Conservation (phyloP, 2,888 invertebrate species). For the Chydorus sphaericus region DNA sequence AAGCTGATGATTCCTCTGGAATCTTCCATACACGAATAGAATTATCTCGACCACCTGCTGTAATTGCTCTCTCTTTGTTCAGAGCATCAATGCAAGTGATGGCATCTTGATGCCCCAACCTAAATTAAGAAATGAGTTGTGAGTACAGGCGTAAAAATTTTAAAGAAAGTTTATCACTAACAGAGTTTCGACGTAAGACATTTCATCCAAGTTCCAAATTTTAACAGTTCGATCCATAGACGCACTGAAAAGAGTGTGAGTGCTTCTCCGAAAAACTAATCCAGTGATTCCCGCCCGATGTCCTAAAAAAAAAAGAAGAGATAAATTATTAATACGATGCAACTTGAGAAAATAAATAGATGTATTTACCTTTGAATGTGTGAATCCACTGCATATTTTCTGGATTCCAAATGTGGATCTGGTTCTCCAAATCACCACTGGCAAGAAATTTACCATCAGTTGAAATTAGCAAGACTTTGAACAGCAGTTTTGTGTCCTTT, state of each 20-base stretch:
- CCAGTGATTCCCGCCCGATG: slow-evolving; percentile 60
- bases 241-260: slow-evolving; percentile 57
- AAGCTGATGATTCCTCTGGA: slow-evolving; percentile 87
- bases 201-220: slow-evolving; percentile 91
- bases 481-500: slow-evolving; percentile 32
- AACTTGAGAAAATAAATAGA: neutral
- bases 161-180: slow-evolving; percentile 29
- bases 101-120: slow-evolving; percentile 75
- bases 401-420: slow-evolving; percentile 73
- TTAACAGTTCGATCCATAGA: slow-evolving; percentile 41
- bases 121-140: slow-evolving; percentile 13
- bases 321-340: slow-evolving; percentile 2
- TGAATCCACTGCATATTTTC: slow-evolving; percentile 57
- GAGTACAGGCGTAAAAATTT: no score
- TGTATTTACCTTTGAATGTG: slow-evolving; percentile 40
- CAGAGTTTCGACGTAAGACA: slow-evolving; percentile 89
- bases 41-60: slow-evolving; percentile 76
- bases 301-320: slow-evolving; percentile 31
- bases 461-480: slow-evolving; percentile 51
- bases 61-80: slow-evolving; percentile 67
- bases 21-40: slow-evolving; percentile 90
- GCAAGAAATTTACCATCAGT: slow-evolving; percentile 69
- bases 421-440: slow-evolving; percentile 47
- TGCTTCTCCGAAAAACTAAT: slow-evolving; percentile 66
- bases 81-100: slow-evolving; percentile 79